These are phyloP conservation scores for Camponotus floridanus DNA, from an alignment of 1,140 invertebrate species.

Conservation along the genomic window DNA sequence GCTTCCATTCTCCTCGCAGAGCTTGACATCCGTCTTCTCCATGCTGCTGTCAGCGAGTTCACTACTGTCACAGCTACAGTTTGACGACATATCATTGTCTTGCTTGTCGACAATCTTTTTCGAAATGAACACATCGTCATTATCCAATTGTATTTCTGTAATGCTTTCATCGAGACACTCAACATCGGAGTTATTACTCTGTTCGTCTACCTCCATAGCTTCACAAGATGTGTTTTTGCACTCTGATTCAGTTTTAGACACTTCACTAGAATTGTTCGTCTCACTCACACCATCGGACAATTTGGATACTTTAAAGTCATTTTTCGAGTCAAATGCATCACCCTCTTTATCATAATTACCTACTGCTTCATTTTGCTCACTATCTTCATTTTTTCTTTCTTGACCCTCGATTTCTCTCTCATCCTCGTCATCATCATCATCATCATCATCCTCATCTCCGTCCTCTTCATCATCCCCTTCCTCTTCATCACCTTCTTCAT, in stretches of 20 bases:
- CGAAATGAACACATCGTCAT: slow-evolving; percentile 80
- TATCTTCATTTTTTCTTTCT: slow-evolving; percentile 66
- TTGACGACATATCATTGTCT: slow-evolving; percentile 67
- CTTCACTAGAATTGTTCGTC: slow-evolving; percentile 79
- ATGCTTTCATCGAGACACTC: slow-evolving; percentile 83
- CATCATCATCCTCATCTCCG: slow-evolving; percentile 56
- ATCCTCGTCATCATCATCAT: slow-evolving; percentile 78
- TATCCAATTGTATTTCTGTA: slow-evolving; percentile 74
- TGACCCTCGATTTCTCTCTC: slow-evolving; percentile 70
- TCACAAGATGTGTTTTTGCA: slow-evolving; percentile 74
- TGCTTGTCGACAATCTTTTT: slow-evolving; percentile 69
- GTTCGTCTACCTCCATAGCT: slow-evolving; percentile 82
- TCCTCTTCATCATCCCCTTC: slow-evolving; percentile 74
- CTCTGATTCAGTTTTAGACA: slow-evolving; percentile 76
- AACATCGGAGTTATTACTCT: slow-evolving; percentile 82
- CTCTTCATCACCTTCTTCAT: slow-evolving; percentile 63
- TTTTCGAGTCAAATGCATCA: slow-evolving; percentile 58
- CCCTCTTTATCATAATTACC: slow-evolving; percentile 55
- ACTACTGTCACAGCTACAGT: slow-evolving; percentile 64
- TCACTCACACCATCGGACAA: slow-evolving; percentile 75
- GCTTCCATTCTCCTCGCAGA: slow-evolving; percentile 84
- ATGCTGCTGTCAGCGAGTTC: slow-evolving; percentile 75
- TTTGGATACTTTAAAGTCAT: slow-evolving; percentile 67
- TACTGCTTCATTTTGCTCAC: slow-evolving; percentile 60
- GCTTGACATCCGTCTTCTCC: slow-evolving; percentile 80